Evolutionary conservation across 2,888 invertebrate species (phyloP).

Genomic region (Synergus umbraculus): DNA sequence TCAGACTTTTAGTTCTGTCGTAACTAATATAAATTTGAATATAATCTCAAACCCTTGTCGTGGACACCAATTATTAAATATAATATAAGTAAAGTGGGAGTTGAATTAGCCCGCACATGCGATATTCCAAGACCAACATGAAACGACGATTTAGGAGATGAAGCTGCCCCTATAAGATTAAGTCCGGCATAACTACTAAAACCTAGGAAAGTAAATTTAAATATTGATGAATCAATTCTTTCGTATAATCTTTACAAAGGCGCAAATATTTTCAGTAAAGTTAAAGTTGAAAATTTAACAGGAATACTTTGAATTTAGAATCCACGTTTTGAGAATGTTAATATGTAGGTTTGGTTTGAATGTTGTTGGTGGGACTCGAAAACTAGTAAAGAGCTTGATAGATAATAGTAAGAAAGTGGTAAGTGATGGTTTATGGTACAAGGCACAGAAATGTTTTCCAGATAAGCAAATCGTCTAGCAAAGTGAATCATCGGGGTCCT

Average conservation of each 20-base stretch:
- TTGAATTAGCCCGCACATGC: conserved; percentile 42
- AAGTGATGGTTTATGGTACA: conserved; percentile 46
- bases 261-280: background rate
- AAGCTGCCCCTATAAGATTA: conserved; percentile 30
- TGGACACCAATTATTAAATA: conserved; percentile 5
- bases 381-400: background rate
- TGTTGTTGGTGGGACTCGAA: background rate
- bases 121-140: conserved; percentile 43
- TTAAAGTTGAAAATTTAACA: background rate
- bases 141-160: conserved; percentile 40
- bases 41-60: conserved; percentile 7
- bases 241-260: background rate
- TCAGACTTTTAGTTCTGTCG: background rate
- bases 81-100: conserved; percentile 17
- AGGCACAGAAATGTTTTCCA: conserved; percentile 67
- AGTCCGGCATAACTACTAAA: background rate
- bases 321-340: background rate
- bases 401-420: conserved; percentile 28
- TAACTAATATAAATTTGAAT: too few species aligned
- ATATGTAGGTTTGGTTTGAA: background rate
- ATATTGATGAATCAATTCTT: background rate
- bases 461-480: conserved; percentile 69
- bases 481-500: conserved; percentile 64
- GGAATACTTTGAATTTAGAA: background rate
- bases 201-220: conserved; percentile 4